Percentiles rank a stretch among this genome's conserved stretches.
Conservation (phyloP, 1,140 invertebrate genomes). For the Bombus confusus region DNA sequence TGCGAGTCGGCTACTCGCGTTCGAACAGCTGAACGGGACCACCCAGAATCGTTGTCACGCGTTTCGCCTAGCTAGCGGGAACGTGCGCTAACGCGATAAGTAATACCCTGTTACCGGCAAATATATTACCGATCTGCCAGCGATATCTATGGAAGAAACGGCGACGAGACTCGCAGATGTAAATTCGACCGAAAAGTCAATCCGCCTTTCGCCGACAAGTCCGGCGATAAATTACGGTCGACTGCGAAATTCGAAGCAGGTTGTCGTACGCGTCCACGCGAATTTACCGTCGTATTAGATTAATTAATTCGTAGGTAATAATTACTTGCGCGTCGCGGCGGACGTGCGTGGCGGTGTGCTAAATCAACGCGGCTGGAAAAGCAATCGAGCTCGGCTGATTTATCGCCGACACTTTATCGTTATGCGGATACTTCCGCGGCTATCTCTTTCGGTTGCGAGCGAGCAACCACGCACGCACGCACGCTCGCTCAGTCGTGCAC, state of each 20-base stretch:
- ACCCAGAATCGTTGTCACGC: conserved; percentile 26
- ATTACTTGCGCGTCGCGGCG: conserved; percentile 26
- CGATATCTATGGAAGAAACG: neutral
- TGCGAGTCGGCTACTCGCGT: neutral
- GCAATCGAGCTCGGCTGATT: conserved; percentile 40
- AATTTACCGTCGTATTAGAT: conserved; percentile 33
- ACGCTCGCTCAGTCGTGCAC: conserved; percentile 22
- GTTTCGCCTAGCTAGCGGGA: neutral
- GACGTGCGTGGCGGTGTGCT: conserved; percentile 13
- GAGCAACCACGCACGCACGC: neutral
- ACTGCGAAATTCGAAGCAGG: conserved; percentile 23
- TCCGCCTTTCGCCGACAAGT: conserved; percentile 12
- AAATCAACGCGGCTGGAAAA: conserved; percentile 51
- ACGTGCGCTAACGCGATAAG: conserved; percentile 23
- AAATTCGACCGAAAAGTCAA: conserved; percentile 43
- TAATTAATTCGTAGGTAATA: conserved; percentile 60
- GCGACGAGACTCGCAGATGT: neutral
- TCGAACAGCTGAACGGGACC: neutral
- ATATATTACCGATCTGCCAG: conserved; percentile 32
- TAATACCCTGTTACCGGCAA: conserved; percentile 27
- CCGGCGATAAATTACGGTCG: conserved; percentile 39
- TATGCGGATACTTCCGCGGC: conserved; percentile 49
- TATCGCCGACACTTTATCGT: conserved; percentile 58
- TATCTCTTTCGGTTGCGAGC: conserved; percentile 39
- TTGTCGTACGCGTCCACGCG: conserved; percentile 16